Percentiles rank a stretch among this genome's conserved stretches.
Conservation (phyloP, 2,888 invertebrate genomes). For the Helobdella robusta region DNA sequence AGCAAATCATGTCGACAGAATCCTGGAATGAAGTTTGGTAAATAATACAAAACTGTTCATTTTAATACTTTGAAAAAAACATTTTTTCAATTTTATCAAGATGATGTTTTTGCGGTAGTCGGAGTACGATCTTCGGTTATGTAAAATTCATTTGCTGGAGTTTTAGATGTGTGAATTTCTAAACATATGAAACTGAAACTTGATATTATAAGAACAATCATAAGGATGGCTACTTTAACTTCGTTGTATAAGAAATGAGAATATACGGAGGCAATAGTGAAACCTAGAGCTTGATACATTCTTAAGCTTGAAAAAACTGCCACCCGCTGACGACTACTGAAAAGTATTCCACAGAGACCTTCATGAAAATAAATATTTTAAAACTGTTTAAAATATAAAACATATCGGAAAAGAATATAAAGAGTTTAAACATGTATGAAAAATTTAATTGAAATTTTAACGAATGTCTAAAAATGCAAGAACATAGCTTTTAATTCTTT, state of each 20-base stretch:
- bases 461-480: neutral
- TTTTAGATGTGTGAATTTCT: constrained; percentile 13
- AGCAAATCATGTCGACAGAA: no score
- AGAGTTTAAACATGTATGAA: no score
- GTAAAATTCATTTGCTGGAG: no score
- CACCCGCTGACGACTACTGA: constrained; percentile 40
- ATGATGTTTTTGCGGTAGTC: no score
- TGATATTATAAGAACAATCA: constrained; percentile 36
- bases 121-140: no score
- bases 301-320: constrained; percentile 42
- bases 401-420: no score
- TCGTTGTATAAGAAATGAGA: constrained; percentile 41
- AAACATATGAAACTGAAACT: constrained; percentile 30
- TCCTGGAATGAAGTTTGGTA: no score
- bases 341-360: constrained; percentile 43
- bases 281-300: constrained; percentile 41
- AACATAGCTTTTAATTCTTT: neutral
- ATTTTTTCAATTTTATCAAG: no score
- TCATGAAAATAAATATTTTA: no score
- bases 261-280: constrained; percentile 39
- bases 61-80: no score
- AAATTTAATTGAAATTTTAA: neutral
- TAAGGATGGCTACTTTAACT: constrained; percentile 37
- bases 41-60: no score
- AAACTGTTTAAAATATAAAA: no score